Percentiles rank a stretch among this genome's conserved stretches.
These are phyloP conservation scores for Oplegnathus fasciatus DNA, from an alignment of 2,113 vertebrate genomes.

Conservation along the genomic window DNA sequence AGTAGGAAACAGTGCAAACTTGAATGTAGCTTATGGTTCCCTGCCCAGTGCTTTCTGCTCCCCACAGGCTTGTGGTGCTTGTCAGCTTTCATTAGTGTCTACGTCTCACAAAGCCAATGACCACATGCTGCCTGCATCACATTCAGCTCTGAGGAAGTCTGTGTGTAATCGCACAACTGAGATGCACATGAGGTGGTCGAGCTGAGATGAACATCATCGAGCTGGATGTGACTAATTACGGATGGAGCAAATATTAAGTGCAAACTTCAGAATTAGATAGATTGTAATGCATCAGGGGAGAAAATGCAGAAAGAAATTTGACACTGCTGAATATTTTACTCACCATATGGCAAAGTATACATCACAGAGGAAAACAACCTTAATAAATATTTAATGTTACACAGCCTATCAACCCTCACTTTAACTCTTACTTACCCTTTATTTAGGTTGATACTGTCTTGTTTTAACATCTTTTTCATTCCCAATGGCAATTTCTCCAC, in stretches of 20 bases:
- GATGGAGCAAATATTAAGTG: background rate
- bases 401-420: background rate
- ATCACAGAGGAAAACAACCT: background rate
- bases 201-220: slow-evolving; percentile 10
- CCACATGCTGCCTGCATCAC: slow-evolving; percentile 67
- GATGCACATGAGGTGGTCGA: slow-evolving; percentile 63
- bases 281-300: background rate
- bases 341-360: slow-evolving; percentile 8
- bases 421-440: background rate
- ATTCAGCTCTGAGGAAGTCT: slow-evolving; percentile 44
- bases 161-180: slow-evolving; percentile 44
- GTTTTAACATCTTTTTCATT: slow-evolving; percentile 6
- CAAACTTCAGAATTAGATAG: background rate
- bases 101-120: slow-evolving; percentile 57
- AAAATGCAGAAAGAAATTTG: background rate
- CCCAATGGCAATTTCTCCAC: background rate
- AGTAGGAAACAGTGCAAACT: slow-evolving; percentile 68
- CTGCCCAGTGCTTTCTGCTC: slow-evolving; percentile 63
- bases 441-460: background rate
- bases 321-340: slow-evolving; percentile 9
- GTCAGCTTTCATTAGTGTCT: slow-evolving; percentile 75
- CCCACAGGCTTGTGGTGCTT: slow-evolving; percentile 69
- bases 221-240: slow-evolving; percentile 25
- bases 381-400: background rate
- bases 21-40: slow-evolving; percentile 65